Base-by-base conservation (phyloP, 2,113 vertebrate species). In the Trogon melanurus region DNA sequence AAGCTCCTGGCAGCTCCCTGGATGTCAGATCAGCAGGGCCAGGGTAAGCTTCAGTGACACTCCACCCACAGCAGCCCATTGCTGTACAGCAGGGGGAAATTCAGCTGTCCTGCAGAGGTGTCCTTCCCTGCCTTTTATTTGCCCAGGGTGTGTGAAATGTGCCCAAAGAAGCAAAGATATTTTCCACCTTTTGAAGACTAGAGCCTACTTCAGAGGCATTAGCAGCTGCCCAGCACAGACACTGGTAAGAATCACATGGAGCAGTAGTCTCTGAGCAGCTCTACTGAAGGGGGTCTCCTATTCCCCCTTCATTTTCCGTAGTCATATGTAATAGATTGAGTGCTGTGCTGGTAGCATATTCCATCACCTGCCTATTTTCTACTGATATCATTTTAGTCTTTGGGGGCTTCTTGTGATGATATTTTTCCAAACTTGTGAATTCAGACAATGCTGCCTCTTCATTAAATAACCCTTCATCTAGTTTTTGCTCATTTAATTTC, bases 401-500 rank as follows among this genome's bases (percentile, higher is more conserved):
- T 65, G 14, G 10, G 25, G 30, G 5, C 15, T 79, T 93, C 53
- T 91, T 81, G 25, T 84, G 67, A 58, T 65, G 13, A 38, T 58
- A 65, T 48, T 89, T 91, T 93, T 51, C 83, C 45, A 61, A 85
- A 75, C 41, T 47, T 81, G 57, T 29, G 76, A 92, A 88, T 94
- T 89, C 15, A 60, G 41, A 92, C 61, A 94, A 91, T 1, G 5
- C 36, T 95, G 75, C 86, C 34, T 70, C 88, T 66, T 87, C 80
- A 67, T 91, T 96, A 93, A 94, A 76, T 67, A 96, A 79, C 23
- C 66, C 34, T 81, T 87, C 19, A 23, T 89, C 86, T 79, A 53
- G 48, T 61, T 91, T 87, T 72, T 79, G 61, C 41, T 89, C 80
- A 87, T 96, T 96, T 93, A 64, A 92, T 95, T 94, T 92, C 54